phyloP scores from a whole-genome alignment of 2,797 vertebrate species.

The Leptodactylus fallax region DNA sequence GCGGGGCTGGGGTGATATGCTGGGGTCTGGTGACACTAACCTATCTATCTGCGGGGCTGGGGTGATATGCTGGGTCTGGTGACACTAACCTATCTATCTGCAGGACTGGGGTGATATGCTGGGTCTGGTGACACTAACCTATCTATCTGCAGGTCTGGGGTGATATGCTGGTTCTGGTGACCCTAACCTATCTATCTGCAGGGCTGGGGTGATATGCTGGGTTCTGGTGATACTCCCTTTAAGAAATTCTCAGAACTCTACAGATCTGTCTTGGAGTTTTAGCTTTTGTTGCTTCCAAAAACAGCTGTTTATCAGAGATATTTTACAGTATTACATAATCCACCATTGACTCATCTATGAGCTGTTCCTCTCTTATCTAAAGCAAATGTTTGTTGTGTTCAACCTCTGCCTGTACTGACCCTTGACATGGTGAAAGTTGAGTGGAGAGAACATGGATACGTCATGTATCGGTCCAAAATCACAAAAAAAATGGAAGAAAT shows the following conservation, averaged over 20 bases:
- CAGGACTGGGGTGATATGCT: too few species aligned
- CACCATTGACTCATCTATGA: slow-evolving; percentile 7
- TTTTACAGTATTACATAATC: slow-evolving; percentile 12
- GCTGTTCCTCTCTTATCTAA: slow-evolving; percentile 44
- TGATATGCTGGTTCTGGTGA: too few species aligned
- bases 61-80: too few species aligned
- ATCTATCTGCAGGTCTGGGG: too few species aligned
- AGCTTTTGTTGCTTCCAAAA: not conserved
- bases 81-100: too few species aligned
- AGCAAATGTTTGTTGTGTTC: slow-evolving; percentile 45
- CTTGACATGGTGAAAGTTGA: not conserved
- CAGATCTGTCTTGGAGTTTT: not conserved
- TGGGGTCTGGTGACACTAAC: too few species aligned
- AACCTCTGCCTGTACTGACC: slow-evolving; percentile 1
- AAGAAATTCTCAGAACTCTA: not conserved
- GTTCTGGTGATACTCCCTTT: too few species aligned
- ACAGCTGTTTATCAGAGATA: not conserved
- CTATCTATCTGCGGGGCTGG: too few species aligned
- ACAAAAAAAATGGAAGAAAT: not conserved
- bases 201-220: too few species aligned
- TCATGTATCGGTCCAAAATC: not conserved
- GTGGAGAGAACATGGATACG: not conserved
- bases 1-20: too few species aligned
- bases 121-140: too few species aligned
- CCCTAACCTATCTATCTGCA: too few species aligned